phyloP scores from a whole-genome alignment of 2,888 invertebrate species.

The Arge pagana region DNA sequence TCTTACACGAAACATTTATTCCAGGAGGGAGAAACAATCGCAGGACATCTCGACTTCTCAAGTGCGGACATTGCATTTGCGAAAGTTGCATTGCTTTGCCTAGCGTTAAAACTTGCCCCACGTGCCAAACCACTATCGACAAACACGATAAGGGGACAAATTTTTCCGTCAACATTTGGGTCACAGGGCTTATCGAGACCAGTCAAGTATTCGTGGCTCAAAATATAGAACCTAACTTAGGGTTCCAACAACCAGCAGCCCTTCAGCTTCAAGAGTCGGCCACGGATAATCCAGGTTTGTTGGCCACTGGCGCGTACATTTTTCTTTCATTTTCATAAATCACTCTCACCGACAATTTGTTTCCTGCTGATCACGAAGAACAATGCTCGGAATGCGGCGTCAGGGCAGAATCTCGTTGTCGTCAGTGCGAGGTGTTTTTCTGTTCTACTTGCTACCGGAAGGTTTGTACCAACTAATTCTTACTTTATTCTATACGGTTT shows the following conservation, averaged over 20 bases:
- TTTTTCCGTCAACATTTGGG: slow-evolving; percentile 55
- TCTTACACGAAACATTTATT: slow-evolving; percentile 21
- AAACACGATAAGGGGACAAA: slow-evolving; percentile 37
- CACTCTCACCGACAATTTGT: not conserved
- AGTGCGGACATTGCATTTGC: slow-evolving; percentile 73
- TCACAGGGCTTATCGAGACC: slow-evolving; percentile 40
- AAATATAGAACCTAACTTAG: slow-evolving; percentile 35
- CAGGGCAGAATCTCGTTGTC: slow-evolving; percentile 40
- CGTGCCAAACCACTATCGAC: slow-evolving; percentile 45
- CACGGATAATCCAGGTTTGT: slow-evolving; percentile 9
- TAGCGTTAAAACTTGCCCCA: slow-evolving; percentile 49
- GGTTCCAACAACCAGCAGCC: slow-evolving; percentile 27
- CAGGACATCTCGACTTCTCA: too few species aligned
- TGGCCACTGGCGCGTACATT: not conserved
- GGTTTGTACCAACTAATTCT: slow-evolving; percentile 45
- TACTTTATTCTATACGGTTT: not conserved
- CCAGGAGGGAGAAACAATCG: too few species aligned
- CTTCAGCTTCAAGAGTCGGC: slow-evolving; percentile 15
- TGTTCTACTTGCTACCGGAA: slow-evolving; percentile 45
- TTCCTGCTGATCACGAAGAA: too few species aligned
- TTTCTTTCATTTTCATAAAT: not conserved
- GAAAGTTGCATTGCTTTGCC: slow-evolving; percentile 64
- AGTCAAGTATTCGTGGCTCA: slow-evolving; percentile 24
- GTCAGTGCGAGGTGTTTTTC: slow-evolving; percentile 41
- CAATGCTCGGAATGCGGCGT: slow-evolving; percentile 44